phyloP scores from a whole-genome alignment of 1,140 invertebrate species.

The Atta texana region DNA sequence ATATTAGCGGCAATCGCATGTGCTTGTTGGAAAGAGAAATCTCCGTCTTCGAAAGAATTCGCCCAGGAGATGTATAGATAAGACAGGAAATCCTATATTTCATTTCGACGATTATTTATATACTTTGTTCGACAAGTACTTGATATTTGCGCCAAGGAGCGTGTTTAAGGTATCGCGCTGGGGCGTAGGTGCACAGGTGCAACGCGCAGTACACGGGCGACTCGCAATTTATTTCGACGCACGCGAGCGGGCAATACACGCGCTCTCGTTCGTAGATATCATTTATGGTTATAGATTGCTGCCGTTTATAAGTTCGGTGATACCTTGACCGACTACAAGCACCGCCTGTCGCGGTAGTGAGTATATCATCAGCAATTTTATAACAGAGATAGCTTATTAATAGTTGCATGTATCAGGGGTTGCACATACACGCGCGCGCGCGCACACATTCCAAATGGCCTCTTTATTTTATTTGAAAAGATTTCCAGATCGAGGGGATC shows the following conservation, averaged over 20 bases:
- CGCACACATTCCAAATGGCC: conserved; percentile 42
- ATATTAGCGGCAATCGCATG: not conserved
- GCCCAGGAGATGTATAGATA: not conserved
- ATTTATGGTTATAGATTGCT: conserved; percentile 71
- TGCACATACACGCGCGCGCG: not conserved
- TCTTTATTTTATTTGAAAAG: not conserved
- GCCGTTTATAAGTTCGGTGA: conserved; percentile 72
- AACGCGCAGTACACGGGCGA: not conserved
- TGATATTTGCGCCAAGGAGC: conserved; percentile 35
- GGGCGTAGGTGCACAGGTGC: conserved; percentile 72
- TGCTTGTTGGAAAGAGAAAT: conserved; percentile 5
- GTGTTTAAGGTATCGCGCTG: conserved; percentile 52
- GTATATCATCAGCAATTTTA: conserved; percentile 75
- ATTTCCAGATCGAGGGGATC: conserved; percentile 24
- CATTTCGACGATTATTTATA: conserved; percentile 67
- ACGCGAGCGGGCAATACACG: conserved; percentile 40
- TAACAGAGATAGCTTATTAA: conserved; percentile 61
- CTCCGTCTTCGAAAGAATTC: not conserved
- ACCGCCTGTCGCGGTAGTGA: conserved; percentile 71
- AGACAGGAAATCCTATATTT: conserved; percentile 29
- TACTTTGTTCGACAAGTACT: conserved; percentile 53
- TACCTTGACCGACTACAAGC: conserved; percentile 74
- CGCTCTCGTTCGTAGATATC: conserved; percentile 67
- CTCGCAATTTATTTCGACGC: conserved; percentile 72
- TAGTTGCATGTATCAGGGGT: conserved; percentile 39